A percentile compares a stretch with the other conserved stretches of the same genome.
Conservation (phyloP, 2,797 vertebrate genomes). For the Crocodylus rhombifer region DNA sequence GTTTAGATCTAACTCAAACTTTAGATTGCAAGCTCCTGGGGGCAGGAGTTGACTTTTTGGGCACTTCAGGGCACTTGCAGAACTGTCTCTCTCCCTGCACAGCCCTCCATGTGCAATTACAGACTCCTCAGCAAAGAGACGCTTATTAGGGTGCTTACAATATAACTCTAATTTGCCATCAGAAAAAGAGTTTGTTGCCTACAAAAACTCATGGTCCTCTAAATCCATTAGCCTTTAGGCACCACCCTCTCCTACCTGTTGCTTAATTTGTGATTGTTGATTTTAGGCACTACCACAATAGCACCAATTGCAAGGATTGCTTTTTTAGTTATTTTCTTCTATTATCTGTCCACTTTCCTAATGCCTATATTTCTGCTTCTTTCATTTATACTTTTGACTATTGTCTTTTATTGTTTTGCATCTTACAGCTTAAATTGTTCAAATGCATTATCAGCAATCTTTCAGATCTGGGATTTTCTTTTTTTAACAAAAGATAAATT, state of each 20-base stretch:
- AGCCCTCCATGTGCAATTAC: too few species aligned
- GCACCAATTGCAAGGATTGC: not conserved
- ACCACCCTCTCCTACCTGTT: rapidly evolving
- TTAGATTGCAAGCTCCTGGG: rapidly evolving
- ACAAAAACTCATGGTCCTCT: too few species aligned
- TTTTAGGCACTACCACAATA: not conserved
- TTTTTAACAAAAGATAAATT: not conserved
- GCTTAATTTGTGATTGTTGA: rapidly evolving
- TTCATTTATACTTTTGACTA: not conserved
- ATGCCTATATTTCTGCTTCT: rapidly evolving
- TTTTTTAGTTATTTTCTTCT: not conserved
- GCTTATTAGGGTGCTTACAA: too few species aligned
- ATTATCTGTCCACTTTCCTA: not conserved
- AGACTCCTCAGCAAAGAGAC: too few species aligned
- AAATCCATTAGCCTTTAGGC: too few species aligned
- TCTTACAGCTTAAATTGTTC: constrained; percentile 8
- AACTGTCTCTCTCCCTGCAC: too few species aligned
- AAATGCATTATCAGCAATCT: constrained; percentile 59
- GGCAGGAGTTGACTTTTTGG: rapidly evolving
- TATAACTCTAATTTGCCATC: too few species aligned
- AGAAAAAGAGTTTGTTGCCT: too few species aligned
- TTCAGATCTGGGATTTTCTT: constrained; percentile 16
- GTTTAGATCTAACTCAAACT: not conserved
- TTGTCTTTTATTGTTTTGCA: constrained; percentile 19
- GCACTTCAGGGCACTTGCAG: not conserved